Evolutionary conservation across 2,888 invertebrate species (phyloP), one percentile per base, ranked within the genome.

Genomic region (Perdita meconis): DNA sequence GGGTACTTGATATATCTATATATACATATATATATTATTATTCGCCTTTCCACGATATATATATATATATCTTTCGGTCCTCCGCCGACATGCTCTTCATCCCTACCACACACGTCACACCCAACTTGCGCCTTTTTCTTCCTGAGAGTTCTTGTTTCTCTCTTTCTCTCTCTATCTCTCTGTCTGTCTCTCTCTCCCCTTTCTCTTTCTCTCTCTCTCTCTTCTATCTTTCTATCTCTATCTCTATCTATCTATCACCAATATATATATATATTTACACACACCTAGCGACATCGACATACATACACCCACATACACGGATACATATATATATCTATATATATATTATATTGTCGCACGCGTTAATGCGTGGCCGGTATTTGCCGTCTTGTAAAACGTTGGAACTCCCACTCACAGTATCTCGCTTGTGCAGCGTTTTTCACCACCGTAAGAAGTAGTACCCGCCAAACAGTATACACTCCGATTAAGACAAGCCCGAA

Each of bases 341-440:
- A 85, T 80, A 86, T 80, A 85, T 85, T 81, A 86, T 79, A 84
- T 86, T 85, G 85, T 83, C 83, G 86, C 85, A 85, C 85, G 85
- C 85, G 83, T 84, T 75, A 75, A 80, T 83, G 83, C 85, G 85
- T 80, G 85, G 80, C 83, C 85, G 81, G 82, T 85, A 85, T 85
- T 83, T 87, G 85, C 86, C 87, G 85, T 89, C 86, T 88, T 89
- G 90, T 90, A 90, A 90, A 89, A 90, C 88, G 89, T 91, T 91
- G 89, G 83, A 85, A 83, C 75, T 88, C 89, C 89, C 89, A 89
- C 89, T 90, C 91, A 91, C 91, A 91, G 92, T 92, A 92, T 91
- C 87, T 92, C 91, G 92, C 92, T 92, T 92, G 87, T 92, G 92
- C 92, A 92, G 92, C 92, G 90, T 92, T 88, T 91, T 90, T 89